Conservation (phyloP, 2,888 invertebrate species). For the Calameuta filiformis region DNA sequence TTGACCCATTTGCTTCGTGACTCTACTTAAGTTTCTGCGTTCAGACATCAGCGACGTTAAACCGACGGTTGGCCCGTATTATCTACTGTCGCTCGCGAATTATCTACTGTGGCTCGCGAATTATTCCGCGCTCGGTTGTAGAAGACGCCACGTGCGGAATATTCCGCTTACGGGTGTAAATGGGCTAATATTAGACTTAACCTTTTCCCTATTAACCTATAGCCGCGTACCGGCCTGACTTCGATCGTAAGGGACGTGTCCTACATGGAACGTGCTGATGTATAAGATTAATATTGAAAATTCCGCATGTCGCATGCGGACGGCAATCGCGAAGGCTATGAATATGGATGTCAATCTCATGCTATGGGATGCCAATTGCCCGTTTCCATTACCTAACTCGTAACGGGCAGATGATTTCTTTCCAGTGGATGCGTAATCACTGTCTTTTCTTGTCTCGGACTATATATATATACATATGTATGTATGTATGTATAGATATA, state of each 20-base stretch:
- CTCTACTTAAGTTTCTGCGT: too few relatives aligned
- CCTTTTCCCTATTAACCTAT: neutral
- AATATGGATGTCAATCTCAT: constrained; percentile 27
- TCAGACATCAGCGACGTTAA: too few relatives aligned
- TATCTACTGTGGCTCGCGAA: too few relatives aligned
- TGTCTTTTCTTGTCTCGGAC: constrained; percentile 10
- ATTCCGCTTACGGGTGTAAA: too few relatives aligned
- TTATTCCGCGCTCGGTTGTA: too few relatives aligned
- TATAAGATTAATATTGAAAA: neutral
- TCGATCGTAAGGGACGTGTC: neutral
- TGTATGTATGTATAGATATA: neutral
- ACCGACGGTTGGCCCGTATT: too few relatives aligned
- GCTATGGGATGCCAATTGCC: neutral
- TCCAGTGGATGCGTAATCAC: constrained; percentile 27
- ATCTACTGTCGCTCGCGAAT: too few relatives aligned
- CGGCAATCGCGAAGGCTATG: constrained; percentile 14
- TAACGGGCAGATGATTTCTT: constrained; percentile 27
- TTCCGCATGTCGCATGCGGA: neutral
- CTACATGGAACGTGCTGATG: neutral
- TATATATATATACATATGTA: neutral
- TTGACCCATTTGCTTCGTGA: too few relatives aligned
- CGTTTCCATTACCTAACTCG: constrained; percentile 31
- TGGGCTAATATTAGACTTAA: neutral
- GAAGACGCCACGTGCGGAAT: too few relatives aligned
- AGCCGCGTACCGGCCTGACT: neutral